A percentile compares a stretch with the other conserved stretches of the same genome.
Evolutionary conservation across 2,113 vertebrate genomes (phyloP).

Genomic region (Sapayoa aenigma): DNA sequence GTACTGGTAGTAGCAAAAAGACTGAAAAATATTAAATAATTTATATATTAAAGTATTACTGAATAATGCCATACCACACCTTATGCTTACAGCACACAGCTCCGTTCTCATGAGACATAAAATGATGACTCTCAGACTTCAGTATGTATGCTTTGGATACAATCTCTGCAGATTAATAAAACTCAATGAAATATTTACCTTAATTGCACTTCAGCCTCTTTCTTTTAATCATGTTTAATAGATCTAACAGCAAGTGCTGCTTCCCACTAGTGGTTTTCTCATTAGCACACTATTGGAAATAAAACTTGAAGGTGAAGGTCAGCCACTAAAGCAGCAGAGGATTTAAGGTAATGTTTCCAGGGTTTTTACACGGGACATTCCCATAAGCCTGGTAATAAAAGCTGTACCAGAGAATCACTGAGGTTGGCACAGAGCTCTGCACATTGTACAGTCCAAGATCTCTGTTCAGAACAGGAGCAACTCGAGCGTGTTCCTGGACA

Average conservation of each 20-base stretch:
- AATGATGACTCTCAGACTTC: not conserved
- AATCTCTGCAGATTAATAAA: constrained; percentile 22
- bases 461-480: not conserved
- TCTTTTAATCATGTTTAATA: constrained; percentile 46
- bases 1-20: not conserved
- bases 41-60: not conserved
- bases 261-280: constrained; percentile 13
- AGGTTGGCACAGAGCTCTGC: not conserved
- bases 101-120: not conserved
- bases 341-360: not conserved
- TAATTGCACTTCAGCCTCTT: constrained; percentile 36
- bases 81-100: not conserved
- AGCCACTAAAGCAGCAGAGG: not conserved
- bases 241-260: constrained; percentile 6
- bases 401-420: not conserved
- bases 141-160: not conserved
- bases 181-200: constrained; percentile 41
- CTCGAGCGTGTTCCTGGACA: not conserved
- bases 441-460: not conserved
- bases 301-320: not conserved
- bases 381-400: not conserved
- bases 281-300: constrained; percentile 7
- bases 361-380: not conserved
- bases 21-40: not conserved
- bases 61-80: not conserved